A percentile compares a stretch with the other conserved stretches of the same genome.
Conservation (phyloP, 2,888 invertebrate genomes). For the Ecdyonurus torrentis region DNA sequence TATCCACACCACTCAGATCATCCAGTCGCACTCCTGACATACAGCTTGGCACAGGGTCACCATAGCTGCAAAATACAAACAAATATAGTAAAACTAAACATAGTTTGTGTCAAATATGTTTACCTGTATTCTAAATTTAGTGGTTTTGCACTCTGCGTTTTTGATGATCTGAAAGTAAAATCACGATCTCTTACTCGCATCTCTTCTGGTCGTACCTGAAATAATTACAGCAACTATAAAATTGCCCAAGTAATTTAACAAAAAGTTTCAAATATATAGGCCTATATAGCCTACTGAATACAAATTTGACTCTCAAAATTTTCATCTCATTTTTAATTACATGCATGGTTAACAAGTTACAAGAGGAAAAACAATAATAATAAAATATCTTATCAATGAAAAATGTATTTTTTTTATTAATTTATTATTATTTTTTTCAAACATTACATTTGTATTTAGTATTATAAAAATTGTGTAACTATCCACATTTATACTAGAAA, state of each 20-base stretch:
- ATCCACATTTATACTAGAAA: too few relatives aligned
- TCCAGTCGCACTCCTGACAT: constrained; percentile 58
- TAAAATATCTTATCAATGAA: too few relatives aligned
- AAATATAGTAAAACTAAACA: too few relatives aligned
- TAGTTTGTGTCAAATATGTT: neutral
- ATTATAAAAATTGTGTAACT: too few relatives aligned
- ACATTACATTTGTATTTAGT: neutral
- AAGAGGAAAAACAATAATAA: too few relatives aligned
- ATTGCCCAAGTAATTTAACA: too few relatives aligned
- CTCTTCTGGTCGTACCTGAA: constrained; percentile 53
- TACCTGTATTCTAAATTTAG: constrained; percentile 42
- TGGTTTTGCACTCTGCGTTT: constrained; percentile 18
- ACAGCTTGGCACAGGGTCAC: constrained; percentile 67
- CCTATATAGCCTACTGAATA: too few relatives aligned
- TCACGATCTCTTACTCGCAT: constrained; percentile 52
- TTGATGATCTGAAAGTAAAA: constrained; percentile 11
- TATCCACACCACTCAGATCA: constrained; percentile 68
- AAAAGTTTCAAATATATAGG: too few relatives aligned
- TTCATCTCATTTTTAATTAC: too few relatives aligned
- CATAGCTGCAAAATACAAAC: constrained; percentile 22
- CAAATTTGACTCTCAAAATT: too few relatives aligned
- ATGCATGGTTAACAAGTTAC: too few relatives aligned
- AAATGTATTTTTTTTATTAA: neutral
- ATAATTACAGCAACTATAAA: too few relatives aligned
- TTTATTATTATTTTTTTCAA: neutral